Conservation (phyloP, 1,140 invertebrate species). For the Diachasma alloeum region DNA sequence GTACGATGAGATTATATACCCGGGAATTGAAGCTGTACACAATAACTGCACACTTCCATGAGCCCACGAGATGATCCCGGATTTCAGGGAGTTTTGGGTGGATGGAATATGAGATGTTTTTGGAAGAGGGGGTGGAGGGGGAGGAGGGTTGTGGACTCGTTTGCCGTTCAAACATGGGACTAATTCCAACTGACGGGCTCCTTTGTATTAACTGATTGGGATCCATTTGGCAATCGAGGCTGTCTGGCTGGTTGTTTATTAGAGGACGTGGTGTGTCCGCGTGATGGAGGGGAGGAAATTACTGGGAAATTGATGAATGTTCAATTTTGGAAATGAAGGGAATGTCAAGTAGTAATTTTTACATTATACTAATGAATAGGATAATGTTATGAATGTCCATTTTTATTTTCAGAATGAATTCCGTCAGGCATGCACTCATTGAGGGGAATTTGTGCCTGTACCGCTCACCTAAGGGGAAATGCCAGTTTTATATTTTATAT, state of each 20-base stretch:
- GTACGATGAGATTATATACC: not conserved
- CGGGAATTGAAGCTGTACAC: not conserved
- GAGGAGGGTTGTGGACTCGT: not conserved
- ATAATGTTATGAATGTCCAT: too few species aligned
- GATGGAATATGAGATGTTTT: not conserved
- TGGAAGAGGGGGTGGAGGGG: not conserved
- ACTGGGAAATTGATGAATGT: not conserved
- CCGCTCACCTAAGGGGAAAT: too few species aligned
- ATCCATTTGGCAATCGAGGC: not conserved
- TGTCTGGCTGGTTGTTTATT: too few species aligned
- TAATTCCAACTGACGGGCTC: not conserved
- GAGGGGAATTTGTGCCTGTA: too few species aligned
- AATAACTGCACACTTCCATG: conserved; percentile 5
- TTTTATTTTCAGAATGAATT: too few species aligned
- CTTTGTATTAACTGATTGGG: not conserved
- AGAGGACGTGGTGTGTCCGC: too few species aligned
- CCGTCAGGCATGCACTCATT: too few species aligned
- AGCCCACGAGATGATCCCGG: not conserved
- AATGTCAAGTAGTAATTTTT: too few species aligned
- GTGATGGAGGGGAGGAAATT: not conserved
- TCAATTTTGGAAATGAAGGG: too few species aligned
- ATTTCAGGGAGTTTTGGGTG: not conserved
- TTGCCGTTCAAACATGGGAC: not conserved
- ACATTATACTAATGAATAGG: too few species aligned
- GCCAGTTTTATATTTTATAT: too few species aligned